Evolutionary conservation across 1,140 invertebrate species (phyloP), one percentile per base, ranked within the genome.

Genomic region (Stegodyphus dumicola): DNA sequence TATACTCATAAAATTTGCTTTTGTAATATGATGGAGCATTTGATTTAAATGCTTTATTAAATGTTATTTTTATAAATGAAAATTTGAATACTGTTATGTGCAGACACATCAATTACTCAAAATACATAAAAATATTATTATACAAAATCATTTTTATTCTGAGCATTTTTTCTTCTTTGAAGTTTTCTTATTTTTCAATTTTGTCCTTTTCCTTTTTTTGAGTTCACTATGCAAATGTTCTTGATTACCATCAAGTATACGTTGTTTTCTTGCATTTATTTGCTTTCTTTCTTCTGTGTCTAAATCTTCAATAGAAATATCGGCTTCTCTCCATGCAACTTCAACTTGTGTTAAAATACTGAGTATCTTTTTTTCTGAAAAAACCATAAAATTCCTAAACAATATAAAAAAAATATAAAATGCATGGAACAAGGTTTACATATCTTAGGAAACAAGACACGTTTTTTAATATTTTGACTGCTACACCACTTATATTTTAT

Each of bases 331-430:
- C 88, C 95, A 94, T 0, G 96, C 95, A 0, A 98, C 95, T 85
- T 95, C 95, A 15, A 99, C 95, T 91, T 98, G 95, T 7, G 95
- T 96, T 83, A 98, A 94, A 87, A 98, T 97, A 87, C 94, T 94
- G 33, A 94, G 92, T 1, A 97, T 95, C 91, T 96, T 94, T 87
- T 94, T 94, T 88, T 96, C 95, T 87, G 13, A 33, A 70, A 76
- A 18, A 18, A 65, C 17, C 56, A 5, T 54, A 3, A 33, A 33
- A 33, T 33, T 33, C 33, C 1, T 33, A 33, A 33, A 33, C 33
- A 1, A 33, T 33, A 33, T 33, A 33, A 33, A 33, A 33, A 33
- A 1, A 1, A 33, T 33, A 33, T 33, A 33, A 33, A 33, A 33
- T 33, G 33, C 33, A 33, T 33, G 3, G 33, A 33, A 33, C 33